phyloP scores from a whole-genome alignment of 2,113 vertebrate species.

The Anthoscopus minutus region DNA sequence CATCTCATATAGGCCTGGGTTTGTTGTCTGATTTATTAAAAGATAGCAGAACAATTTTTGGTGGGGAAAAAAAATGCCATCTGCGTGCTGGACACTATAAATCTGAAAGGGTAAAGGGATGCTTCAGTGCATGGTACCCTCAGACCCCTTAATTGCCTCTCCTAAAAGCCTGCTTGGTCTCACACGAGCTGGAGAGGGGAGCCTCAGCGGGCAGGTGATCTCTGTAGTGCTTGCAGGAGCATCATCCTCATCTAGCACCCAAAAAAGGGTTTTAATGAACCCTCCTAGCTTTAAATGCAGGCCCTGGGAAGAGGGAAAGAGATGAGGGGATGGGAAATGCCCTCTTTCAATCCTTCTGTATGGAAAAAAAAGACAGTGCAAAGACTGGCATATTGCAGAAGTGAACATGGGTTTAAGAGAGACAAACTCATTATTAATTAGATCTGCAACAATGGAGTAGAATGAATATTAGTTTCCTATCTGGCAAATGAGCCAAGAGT shows the following conservation, averaged over 20 bases:
- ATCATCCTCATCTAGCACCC: neutral
- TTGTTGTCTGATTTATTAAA: constrained; percentile 11
- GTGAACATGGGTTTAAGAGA: neutral
- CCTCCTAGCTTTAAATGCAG: neutral
- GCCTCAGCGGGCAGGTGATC: neutral
- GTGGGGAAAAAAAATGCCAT: neutral
- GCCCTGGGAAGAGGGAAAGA: neutral
- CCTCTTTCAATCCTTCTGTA: neutral
- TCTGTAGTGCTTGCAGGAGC: neutral
- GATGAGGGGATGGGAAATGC: neutral
- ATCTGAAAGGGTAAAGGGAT: neutral
- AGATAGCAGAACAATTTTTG: neutral
- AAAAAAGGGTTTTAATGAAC: neutral
- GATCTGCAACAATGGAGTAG: neutral
- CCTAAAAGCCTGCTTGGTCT: neutral
- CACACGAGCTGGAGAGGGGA: neutral
- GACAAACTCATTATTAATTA: neutral
- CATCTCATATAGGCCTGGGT: neutral
- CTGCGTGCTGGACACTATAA: neutral
- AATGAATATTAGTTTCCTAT: neutral
- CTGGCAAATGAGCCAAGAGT: neutral
- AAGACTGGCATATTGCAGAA: neutral
- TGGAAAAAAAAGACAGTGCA: neutral
- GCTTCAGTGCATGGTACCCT: neutral
- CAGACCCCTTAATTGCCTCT: neutral